Evolutionary conservation across 2,797 vertebrate species (phyloP).

Genomic region (Pelodytes ibericus): DNA sequence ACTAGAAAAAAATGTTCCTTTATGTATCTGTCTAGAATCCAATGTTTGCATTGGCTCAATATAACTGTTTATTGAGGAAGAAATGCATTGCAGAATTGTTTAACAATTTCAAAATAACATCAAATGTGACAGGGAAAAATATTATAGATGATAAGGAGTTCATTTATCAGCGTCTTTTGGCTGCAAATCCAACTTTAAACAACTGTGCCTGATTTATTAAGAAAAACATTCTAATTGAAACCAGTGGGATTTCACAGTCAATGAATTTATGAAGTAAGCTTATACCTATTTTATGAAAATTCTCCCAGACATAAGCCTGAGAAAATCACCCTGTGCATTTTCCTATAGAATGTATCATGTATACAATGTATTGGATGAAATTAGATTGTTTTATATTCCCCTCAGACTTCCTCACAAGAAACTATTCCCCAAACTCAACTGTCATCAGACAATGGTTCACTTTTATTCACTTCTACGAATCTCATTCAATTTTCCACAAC

Average conservation of each 20-base stretch:
- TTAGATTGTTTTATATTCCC: background rate
- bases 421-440: too few relatives aligned
- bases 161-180: slow-evolving; percentile 25
- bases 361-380: background rate
- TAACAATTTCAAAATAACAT: slow-evolving; percentile 43
- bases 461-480: background rate
- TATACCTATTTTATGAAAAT: background rate
- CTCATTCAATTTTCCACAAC: background rate
- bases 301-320: background rate
- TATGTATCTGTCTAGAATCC: slow-evolving; percentile 38
- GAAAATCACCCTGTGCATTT: background rate
- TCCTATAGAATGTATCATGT: background rate
- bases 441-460: too few relatives aligned
- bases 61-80: slow-evolving; percentile 31
- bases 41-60: slow-evolving; percentile 45
- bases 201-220: slow-evolving; percentile 20
- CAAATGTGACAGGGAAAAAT: slow-evolving; percentile 37
- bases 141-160: slow-evolving; percentile 28
- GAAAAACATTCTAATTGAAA: slow-evolving; percentile 22
- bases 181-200: slow-evolving; percentile 10
- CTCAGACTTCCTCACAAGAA: too few relatives aligned
- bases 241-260: background rate
- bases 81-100: slow-evolving; percentile 40
- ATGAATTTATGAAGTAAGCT: background rate
- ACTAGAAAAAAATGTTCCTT: slow-evolving; percentile 32